These are phyloP conservation scores for Bombyx huttoni DNA, from an alignment of 2,888 invertebrate species.

Conservation along the genomic window DNA sequence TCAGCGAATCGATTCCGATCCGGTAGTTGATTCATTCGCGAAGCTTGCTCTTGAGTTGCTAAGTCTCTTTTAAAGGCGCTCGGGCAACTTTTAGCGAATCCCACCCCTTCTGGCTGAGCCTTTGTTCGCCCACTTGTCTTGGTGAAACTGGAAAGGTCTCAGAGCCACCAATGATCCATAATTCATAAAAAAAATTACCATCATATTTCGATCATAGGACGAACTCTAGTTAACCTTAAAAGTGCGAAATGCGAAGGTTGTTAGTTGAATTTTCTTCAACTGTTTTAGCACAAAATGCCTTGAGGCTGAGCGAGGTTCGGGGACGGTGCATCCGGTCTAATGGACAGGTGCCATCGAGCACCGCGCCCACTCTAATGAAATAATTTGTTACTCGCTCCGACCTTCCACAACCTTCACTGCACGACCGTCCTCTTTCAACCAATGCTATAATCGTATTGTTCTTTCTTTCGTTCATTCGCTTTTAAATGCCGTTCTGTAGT, in stretches of 20 bases:
- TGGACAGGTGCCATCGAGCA: constrained; percentile 53
- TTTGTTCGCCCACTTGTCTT: too few species aligned
- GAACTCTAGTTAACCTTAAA: too few species aligned
- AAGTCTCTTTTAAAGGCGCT: too few species aligned
- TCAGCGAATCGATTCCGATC: too few species aligned
- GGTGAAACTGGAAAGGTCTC: too few species aligned
- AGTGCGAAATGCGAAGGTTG: neutral
- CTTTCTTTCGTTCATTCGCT: constrained; percentile 8
- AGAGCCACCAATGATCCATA: too few species aligned
- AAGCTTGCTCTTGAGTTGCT: too few species aligned
- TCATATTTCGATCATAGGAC: too few species aligned
- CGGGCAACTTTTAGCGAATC: too few species aligned
- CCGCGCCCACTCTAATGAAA: constrained; percentile 61
- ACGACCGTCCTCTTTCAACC: constrained; percentile 20
- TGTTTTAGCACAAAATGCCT: neutral
- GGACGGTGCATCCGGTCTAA: constrained; percentile 55
- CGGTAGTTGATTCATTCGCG: too few species aligned
- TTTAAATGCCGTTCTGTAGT: neutral
- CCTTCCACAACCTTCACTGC: constrained; percentile 57
- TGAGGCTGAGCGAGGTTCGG: constrained; percentile 14
- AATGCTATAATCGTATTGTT: constrained; percentile 2
- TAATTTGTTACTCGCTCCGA: constrained; percentile 53
- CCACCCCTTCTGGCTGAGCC: too few species aligned
- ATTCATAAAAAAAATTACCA: too few species aligned
- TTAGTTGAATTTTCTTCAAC: neutral